Percentiles rank a stretch among this genome's conserved stretches.
phyloP scores from a whole-genome alignment of 37 sponge, comb jelly and placozoan species.

The Crambe crambe region DNA sequence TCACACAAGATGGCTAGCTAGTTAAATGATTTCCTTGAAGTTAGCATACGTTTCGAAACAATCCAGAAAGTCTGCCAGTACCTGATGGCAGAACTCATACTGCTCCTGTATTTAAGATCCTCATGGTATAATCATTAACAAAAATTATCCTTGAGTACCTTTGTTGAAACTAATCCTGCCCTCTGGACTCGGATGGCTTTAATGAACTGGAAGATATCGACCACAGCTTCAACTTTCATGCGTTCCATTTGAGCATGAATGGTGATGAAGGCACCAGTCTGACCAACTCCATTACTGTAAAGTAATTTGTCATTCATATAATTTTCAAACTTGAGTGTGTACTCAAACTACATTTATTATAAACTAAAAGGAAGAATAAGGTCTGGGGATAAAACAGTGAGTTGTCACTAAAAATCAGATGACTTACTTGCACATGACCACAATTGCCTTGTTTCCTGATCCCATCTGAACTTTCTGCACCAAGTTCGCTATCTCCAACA shows the following conservation, averaged over 20 bases:
- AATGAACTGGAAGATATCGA: constrained; percentile 73
- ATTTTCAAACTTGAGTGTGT: too few relatives aligned
- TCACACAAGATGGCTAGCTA: too few relatives aligned
- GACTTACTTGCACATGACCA: constrained; percentile 76
- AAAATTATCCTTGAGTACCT: too few relatives aligned
- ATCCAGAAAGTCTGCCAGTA: constrained; percentile 48
- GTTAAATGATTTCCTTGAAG: constrained; percentile 27
- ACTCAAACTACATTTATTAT: too few relatives aligned
- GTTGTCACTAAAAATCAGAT: too few relatives aligned
- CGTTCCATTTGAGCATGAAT: constrained; percentile 67
- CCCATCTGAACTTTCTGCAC: constrained; percentile 43
- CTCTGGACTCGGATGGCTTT: constrained; percentile 50
- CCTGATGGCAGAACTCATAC: constrained; percentile 45
- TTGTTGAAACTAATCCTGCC: constrained; percentile 37
- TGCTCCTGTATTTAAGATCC: constrained; percentile 17
- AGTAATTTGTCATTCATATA: too few relatives aligned
- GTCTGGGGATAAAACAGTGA: too few relatives aligned
- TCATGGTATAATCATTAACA: too few relatives aligned
- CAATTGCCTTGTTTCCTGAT: constrained; percentile 59
- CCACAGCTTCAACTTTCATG: constrained; percentile 64
- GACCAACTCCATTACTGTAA: constrained; percentile 71
- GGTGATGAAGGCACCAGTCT: constrained; percentile 56
- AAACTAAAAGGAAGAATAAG: too few relatives aligned
- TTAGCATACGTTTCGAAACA: constrained; percentile 47
- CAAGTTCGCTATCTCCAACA: constrained; percentile 54